phyloP scores from a whole-genome alignment of 2,888 invertebrate genomes.

The Epinotia nisella region DNA sequence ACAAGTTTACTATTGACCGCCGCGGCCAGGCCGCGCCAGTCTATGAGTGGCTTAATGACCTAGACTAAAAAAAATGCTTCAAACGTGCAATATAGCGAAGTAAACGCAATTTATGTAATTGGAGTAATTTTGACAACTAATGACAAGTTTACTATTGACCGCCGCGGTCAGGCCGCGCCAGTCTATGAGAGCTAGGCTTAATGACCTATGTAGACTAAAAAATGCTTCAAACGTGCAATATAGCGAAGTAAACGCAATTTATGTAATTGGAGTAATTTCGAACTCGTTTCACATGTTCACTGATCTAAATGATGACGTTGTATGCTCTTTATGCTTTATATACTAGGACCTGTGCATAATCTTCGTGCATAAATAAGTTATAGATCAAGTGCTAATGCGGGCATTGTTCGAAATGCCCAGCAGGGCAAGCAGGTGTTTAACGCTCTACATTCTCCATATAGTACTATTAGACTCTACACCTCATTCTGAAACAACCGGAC shows the following conservation, averaged over 20 bases:
- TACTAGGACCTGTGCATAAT: background rate
- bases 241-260: conserved; percentile 42
- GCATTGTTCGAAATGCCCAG: background rate
- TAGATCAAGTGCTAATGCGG: background rate
- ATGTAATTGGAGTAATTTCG: conserved; percentile 51
- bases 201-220: too few relatives aligned
- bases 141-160: too few relatives aligned
- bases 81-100: conserved; percentile 35
- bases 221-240: too few relatives aligned
- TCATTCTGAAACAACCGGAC: too few relatives aligned
- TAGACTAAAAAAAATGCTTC: conserved; percentile 9
- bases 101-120: conserved; percentile 46
- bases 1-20: too few relatives aligned
- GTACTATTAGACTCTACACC: background rate
- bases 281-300: conserved; percentile 58
- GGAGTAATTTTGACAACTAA: conserved; percentile 52
- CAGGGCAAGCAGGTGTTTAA: background rate
- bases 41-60: too few relatives aligned
- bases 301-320: conserved; percentile 56
- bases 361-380: background rate
- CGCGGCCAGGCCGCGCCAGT: too few relatives aligned
- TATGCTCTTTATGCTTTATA: conserved; percentile 7
- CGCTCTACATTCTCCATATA: background rate
- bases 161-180: too few relatives aligned
- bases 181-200: too few relatives aligned